Evolutionary conservation across 2,888 invertebrate species (phyloP).

Genomic region (Stenodema calcarata): DNA sequence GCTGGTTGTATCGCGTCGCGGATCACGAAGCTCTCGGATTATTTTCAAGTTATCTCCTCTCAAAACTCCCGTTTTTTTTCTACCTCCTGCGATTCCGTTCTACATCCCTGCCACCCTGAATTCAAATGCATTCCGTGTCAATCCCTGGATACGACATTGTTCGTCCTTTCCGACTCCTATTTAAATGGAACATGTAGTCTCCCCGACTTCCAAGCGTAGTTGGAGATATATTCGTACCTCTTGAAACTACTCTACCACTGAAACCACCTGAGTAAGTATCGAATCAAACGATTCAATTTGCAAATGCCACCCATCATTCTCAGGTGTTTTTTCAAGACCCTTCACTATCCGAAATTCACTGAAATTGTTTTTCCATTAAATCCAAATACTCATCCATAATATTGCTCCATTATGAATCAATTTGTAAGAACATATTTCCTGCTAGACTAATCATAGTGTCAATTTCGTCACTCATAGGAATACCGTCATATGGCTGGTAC

Average conservation of each 20-base stretch:
- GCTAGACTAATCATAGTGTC: no score
- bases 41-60: neutral
- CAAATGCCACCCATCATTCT: no score
- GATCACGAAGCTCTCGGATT: neutral
- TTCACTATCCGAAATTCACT: no score
- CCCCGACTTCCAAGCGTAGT: neutral
- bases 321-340: no score
- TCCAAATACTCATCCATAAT: no score
- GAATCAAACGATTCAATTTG: no score
- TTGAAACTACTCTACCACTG: neutral
- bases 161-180: neutral
- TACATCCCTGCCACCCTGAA: neutral
- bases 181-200: neutral
- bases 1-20: neutral
- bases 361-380: no score
- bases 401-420: no score
- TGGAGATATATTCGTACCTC: neutral
- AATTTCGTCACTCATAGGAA: no score
- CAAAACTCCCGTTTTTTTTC: neutral
- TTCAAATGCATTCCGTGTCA: neutral
- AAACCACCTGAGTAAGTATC: neutral
- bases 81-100: neutral
- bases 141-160: neutral
- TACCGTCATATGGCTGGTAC: no score
- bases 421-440: no score